Conservation (phyloP, 1,140 invertebrate species). For the Drosophila obscura region DNA sequence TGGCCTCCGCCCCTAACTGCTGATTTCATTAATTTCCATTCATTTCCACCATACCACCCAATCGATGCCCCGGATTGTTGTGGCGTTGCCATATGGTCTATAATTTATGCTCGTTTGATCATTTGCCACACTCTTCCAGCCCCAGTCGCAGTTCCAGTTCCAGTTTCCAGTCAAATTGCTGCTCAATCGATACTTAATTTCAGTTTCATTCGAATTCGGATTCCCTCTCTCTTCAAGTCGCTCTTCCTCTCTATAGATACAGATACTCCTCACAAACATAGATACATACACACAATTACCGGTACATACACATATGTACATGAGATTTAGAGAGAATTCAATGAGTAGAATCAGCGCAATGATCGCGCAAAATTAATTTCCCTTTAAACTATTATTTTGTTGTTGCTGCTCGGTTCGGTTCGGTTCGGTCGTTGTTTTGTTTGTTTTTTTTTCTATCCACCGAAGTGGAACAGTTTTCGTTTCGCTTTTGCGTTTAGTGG, state of each 20-base stretch:
- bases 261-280: not conserved
- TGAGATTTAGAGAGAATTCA: conserved; percentile 39
- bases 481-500: conserved; percentile 41
- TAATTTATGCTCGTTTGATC: conserved; percentile 54
- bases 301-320: conserved; percentile 6
- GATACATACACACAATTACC: conserved; percentile 19
- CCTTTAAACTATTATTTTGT: conserved; percentile 47
- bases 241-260: conserved; percentile 5
- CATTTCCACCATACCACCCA: conserved; percentile 46
- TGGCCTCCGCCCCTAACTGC: conserved; percentile 32
- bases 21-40: conserved; percentile 60
- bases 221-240: conserved; percentile 18
- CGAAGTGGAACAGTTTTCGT: conserved; percentile 67
- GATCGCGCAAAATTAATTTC: conserved; percentile 71
- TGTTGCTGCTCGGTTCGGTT: conserved; percentile 33
- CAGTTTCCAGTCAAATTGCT: conserved; percentile 51
- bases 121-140: conserved; percentile 38
- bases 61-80: too few relatives aligned
- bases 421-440: conserved; percentile 38
- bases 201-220: conserved; percentile 65
- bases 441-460: conserved; percentile 47
- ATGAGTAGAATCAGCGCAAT: conserved; percentile 71
- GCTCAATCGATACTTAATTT: conserved; percentile 67
- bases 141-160: conserved; percentile 15
- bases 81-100: conserved; percentile 45